Percentiles rank a stretch among this genome's conserved stretches.
Evolutionary conservation across 2,888 invertebrate genomes (phyloP).

Genomic region (Tricholauxania praeusta): DNA sequence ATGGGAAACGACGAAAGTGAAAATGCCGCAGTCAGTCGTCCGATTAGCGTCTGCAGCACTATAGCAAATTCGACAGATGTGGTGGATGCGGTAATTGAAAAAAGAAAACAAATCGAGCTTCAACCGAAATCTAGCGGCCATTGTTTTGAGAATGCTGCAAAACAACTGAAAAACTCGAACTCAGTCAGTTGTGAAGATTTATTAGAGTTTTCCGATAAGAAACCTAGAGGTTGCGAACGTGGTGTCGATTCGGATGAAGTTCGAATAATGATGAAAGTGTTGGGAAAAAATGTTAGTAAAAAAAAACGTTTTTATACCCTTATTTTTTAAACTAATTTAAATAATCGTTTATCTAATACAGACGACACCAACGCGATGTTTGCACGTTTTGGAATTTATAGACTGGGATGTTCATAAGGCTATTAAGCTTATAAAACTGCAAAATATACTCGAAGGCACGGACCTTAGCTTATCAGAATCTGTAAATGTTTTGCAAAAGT

Average conservation of each 20-base stretch:
- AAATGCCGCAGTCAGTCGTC: background rate
- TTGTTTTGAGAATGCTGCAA: conserved; percentile 55
- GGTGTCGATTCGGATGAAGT: conserved; percentile 93
- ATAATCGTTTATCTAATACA: conserved; percentile 54
- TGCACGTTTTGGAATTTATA: conserved; percentile 83
- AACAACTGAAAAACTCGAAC: conserved; percentile 71
- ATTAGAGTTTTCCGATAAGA: conserved; percentile 87
- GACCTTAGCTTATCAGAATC: conserved; percentile 61
- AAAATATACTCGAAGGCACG: conserved; percentile 61
- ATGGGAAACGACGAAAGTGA: conserved; percentile 50
- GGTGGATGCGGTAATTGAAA: background rate
- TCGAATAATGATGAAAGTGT: conserved; percentile 89
- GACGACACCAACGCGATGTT: conserved; percentile 81
- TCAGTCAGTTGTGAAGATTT: conserved; percentile 93
- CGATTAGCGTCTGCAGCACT: background rate
- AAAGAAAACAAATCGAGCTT: background rate
- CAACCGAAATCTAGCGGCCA: conserved; percentile 51
- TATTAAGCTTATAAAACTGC: conserved; percentile 75
- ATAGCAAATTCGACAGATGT: background rate
- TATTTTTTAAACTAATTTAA: background rate
- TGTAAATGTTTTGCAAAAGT: conserved; percentile 62
- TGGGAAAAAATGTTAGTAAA: conserved; percentile 77
- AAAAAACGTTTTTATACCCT: background rate
- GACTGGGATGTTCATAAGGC: conserved; percentile 92
- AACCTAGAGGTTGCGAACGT: conserved; percentile 84